Conservation (phyloP, 2,797 vertebrate genomes). For the Nyctibius grandis region DNA sequence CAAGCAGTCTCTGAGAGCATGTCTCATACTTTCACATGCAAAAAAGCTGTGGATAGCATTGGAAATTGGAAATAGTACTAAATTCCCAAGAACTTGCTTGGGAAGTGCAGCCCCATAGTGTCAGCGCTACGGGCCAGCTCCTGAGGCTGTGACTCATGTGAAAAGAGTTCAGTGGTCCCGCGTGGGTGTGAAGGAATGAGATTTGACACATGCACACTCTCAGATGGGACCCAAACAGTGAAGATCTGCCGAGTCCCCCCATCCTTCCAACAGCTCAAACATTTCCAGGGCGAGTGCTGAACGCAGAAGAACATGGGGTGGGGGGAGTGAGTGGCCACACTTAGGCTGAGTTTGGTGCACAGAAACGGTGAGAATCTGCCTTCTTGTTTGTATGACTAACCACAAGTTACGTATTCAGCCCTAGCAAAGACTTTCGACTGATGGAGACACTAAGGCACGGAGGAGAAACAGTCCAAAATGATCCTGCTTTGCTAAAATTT, state of each 20-base stretch:
- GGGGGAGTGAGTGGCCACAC: background rate
- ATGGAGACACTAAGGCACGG: background rate
- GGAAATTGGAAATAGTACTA: background rate
- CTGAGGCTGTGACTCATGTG: background rate
- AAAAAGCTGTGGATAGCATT: background rate
- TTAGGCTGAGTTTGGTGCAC: background rate
- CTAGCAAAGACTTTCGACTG: background rate
- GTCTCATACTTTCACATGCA: background rate
- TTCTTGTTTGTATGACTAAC: background rate
- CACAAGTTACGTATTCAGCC: background rate
- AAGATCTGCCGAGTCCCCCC: background rate
- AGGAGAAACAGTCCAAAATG: background rate
- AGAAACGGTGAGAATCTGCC: background rate
- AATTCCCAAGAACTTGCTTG: background rate
- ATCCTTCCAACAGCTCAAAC: background rate
- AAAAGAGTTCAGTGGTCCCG: background rate
- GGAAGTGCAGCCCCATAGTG: accelerated
- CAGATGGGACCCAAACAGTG: background rate
- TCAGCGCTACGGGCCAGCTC: background rate
- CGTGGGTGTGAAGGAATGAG: background rate
- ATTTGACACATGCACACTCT: background rate
- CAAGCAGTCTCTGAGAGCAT: background rate
- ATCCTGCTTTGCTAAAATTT: constrained; percentile 7
- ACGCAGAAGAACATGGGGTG: background rate
- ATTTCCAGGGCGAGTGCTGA: background rate